A percentile compares a stretch with the other conserved stretches of the same genome.
Conservation (phyloP, 2,888 invertebrate genomes). For the Perdita meconis region DNA sequence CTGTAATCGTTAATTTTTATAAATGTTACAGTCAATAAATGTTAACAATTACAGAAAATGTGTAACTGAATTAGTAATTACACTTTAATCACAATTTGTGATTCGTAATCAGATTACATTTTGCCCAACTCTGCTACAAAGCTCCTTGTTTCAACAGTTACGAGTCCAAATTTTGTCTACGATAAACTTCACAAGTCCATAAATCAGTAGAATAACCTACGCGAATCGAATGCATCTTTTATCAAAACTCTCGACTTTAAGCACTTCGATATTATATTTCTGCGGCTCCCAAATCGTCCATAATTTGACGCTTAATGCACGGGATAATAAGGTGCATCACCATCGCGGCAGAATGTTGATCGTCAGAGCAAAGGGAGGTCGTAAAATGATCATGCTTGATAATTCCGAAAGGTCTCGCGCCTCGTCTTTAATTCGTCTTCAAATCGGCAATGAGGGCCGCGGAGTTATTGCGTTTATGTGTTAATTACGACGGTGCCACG, state of each 20-base stretch:
- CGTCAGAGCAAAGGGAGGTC: background rate
- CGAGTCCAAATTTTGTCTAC: too few species aligned
- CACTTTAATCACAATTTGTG: too few species aligned
- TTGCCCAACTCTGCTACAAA: too few species aligned
- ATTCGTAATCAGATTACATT: too few species aligned
- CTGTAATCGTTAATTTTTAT: too few species aligned
- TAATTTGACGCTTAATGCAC: background rate
- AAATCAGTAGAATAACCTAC: background rate
- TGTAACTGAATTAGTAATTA: too few species aligned
- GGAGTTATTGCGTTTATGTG: slow-evolving; percentile 53
- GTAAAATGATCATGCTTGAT: slow-evolving; percentile 27
- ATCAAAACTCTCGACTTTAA: background rate
- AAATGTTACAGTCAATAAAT: too few species aligned
- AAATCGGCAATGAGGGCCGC: slow-evolving; percentile 33
- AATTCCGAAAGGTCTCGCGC: slow-evolving; percentile 14
- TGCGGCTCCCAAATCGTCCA: background rate
- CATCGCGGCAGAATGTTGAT: slow-evolving; percentile 1
- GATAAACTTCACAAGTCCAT: background rate
- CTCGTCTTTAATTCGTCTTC: slow-evolving; percentile 37
- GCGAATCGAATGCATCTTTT: background rate
- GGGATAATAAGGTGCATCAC: background rate
- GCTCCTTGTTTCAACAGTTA: too few species aligned
- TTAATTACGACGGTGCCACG: slow-evolving; percentile 53
- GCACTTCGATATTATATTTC: background rate
- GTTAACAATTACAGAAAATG: too few species aligned